Evolutionary conservation across 2,888 invertebrate genomes (phyloP), one percentile per base, ranked within the genome.

Genomic region (Diarsia rubi): DNA sequence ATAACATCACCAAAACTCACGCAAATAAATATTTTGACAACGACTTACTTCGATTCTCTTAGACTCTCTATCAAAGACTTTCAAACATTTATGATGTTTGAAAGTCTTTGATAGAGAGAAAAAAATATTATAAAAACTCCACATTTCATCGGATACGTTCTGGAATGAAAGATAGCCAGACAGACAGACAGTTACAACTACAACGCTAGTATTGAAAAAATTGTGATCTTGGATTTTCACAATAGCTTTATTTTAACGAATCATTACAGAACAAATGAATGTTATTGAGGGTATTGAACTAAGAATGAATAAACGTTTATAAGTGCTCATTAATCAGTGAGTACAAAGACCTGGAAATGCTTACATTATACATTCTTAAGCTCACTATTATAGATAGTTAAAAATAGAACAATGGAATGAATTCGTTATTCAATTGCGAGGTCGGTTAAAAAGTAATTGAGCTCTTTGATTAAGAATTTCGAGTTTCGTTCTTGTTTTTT

Each of bases 271-370:
- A 54, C 31, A 63, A 63, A 37, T 47, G 52, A 44, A 14, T 42
- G 37, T 16, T 16, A 79, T 63, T 37, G 70, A 63, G 79, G 27
- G 14, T 54, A 54, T 63, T 12, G 79, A 76, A 19, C 62, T 31
- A 21, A 9, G n/a, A 79, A 70, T 42, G 9, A 68, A 67, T 77
- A 76, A 47, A 79, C 37, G 31, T 47, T 47, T 42, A 47, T 47
- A 47, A 63, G 27, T 70, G n/a, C 14, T 70, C 27, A 24, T 62
- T 69, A 54, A 69, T 27, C 6, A 42, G 62, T 14, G n/a, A 70
- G 70, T 54, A 62, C 2, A 70, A 70, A 62, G 45, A 54, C 19
- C 62, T 70, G 11, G 0, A 24, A 42, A 24, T 76, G 21, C 8
- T 76, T 59, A 75, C 31, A 49, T 31, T 76, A 42, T n/a, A 54